Evolutionary conservation across 2,888 invertebrate species (phyloP), one percentile per base, ranked within the genome.

Genomic region (Marasmarcha lunaedactyla): DNA sequence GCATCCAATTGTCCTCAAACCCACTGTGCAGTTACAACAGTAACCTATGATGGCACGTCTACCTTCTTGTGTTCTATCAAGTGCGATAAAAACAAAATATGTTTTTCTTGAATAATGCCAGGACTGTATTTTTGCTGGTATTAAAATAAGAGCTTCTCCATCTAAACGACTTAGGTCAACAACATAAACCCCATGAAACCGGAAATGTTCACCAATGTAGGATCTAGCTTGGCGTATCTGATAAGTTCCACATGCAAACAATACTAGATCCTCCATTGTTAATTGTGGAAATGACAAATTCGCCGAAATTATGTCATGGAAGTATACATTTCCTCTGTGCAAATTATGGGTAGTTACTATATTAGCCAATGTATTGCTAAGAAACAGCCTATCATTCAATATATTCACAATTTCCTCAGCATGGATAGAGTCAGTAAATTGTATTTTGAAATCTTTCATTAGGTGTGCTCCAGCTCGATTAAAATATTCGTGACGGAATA

Each of bases 101-200:
- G 11, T 33, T 6, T 11, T 33, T 33, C 33, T 33, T n/a, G n/a
- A 33, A 7, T 33, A 33, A 33, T 33, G 11, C 11, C 3, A 4
- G n/a, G 4, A 11, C 33, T 33, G n/a, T 33, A n/a, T 7, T 33
- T n/a, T 33, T 33, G 7, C 11, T 4, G n/a, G n/a, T 33, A 7
- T 33, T 33, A 33, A 33, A n/a, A n/a, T n/a, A n/a, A n/a, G n/a
- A n/a, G n/a, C n/a, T n/a, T n/a, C n/a, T n/a, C n/a, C n/a, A n/a
- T n/a, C n/a, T n/a, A n/a, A n/a, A n/a, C n/a, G n/a, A n/a, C n/a
- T n/a, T n/a, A n/a, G n/a, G n/a, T n/a, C n/a, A n/a, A n/a, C n/a
- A n/a, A n/a, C 35, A 41, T 41, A 41, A n/a, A 37, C 36, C 6
- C 41, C 41, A 37, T 41, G 26, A 14, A 37, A 37, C 2, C 41